Evolutionary conservation across 2,797 vertebrate genomes (phyloP), one percentile per base, ranked within the genome.

Genomic region (Leptatherina wallacei): DNA sequence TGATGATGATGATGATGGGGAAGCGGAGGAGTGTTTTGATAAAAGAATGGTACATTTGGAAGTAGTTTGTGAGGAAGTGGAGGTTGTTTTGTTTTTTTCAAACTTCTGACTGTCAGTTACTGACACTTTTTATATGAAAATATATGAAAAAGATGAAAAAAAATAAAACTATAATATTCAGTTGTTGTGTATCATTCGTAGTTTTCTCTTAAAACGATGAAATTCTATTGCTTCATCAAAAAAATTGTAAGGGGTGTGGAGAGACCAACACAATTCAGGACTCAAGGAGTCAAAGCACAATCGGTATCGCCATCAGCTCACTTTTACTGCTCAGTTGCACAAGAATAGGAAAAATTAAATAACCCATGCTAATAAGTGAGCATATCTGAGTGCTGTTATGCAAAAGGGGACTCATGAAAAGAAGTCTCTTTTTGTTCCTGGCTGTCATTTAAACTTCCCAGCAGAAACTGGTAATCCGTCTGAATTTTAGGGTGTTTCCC

Each of bases 51-150:
- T 95, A 95, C 93, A 91, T 88, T 92, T 90, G 91, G 49, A 92
- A 78, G 88, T 91, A 85, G 81, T 92, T 90, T 89, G 82, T 91
- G 83, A 91, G 87, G 82, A 89, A 82, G 81, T 85, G 73, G 80
- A 85, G 65, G n/a, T 75, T 83, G 85, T 86, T 83, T 75, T 81
- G 47, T 65, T 47, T 75, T 79, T 84, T 81, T 80, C 83, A 88
- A 89, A 88, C 84, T 86, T 91, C 85, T 91, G 91, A 91, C 91
- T 93, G 93, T 94, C 94, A 94, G 93, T 94, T 94, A 94, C 92
- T 94, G 94, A 94, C 93, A 91, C 83, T 91, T 94, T 90, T 85
- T 86, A 83, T 88, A 90, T 78, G 76, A 27, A 86, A 92, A 75
- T 77, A 72, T 68, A 82, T 88, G 75, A 88, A 83, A 90, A 88